Conservation (phyloP, 2,113 vertebrate species). For the Glareola pratincola region DNA sequence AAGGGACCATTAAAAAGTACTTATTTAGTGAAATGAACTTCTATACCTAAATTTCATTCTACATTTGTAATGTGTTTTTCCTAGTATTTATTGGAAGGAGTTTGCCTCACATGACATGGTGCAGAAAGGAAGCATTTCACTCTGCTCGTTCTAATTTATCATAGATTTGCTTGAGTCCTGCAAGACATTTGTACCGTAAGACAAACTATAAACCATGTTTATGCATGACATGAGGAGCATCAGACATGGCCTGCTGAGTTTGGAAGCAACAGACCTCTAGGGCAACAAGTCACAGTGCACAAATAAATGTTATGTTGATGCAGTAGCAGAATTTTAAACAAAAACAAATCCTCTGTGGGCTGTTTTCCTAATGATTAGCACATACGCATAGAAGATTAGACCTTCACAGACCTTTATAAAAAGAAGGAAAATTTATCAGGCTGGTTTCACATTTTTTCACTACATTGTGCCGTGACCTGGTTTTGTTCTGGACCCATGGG, state of each 20-base stretch:
- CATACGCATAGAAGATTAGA: neutral
- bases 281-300: neutral
- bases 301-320: conserved; percentile 15
- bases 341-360: neutral
- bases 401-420: neutral
- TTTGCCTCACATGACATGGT: neutral
- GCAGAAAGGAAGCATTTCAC: neutral
- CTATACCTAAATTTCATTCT: neutral
- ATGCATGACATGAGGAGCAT: neutral
- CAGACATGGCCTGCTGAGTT: neutral
- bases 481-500: neutral
- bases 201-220: neutral
- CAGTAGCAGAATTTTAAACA: conserved; percentile 18
- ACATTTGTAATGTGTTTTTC: neutral
- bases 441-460: neutral
- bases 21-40: neutral
- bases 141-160: neutral
- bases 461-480: neutral
- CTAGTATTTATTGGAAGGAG: neutral
- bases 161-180: neutral
- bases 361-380: neutral
- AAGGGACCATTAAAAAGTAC: neutral
- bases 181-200: neutral
- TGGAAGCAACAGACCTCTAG: neutral
- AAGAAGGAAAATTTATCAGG: neutral